Evolutionary conservation across 2,113 vertebrate genomes (phyloP), one percentile per base, ranked within the genome.

Genomic region (Burhinus bistriatus): DNA sequence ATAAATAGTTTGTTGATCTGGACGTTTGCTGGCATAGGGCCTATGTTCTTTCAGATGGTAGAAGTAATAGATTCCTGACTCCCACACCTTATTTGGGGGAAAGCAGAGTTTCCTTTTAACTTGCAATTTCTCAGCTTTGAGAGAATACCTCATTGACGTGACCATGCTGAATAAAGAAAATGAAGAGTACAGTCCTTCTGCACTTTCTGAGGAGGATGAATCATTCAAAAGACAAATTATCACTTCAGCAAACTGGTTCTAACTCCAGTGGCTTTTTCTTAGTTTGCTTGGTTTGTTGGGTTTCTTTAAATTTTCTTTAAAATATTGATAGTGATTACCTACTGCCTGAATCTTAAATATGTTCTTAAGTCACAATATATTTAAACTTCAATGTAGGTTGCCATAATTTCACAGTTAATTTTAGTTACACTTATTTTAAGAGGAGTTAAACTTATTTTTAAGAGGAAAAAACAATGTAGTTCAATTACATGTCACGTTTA

Each of bases 201-300:
- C 14, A 62, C 2, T 87, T 92, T 73, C 51, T 58, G 29, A 79
- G 23, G 12, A 85, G 22, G 12, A 5, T 59, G 47, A 80, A 27
- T 79, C 40, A 76, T n/a, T 66, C 14, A 49, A 34, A 73, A 78
- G 6, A 36, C 44, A 65, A 15, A 66, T 36, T 61, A 76, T 81
- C 45, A 25, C 12, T 87, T 83, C 27, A 72, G 15, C 5, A 69
- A 23, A 38, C 16, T 34, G 4, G 1, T 40, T 85, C 22, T 38
- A 79, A 36, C 5, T 54, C 6, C 34, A 40, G 17, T n/a, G 22
- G 3, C 9, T 66, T 72, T 70, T 86, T n/a, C 15, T 80, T 75
- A 1, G 12, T 5, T 73, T 38, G 2, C 0, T n/a, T 20, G 23
- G 1, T 44, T 83, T 9, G 2, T 70, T n/a, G 23, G 5, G 64